Conservation (phyloP, 2,797 vertebrate species). For the Furcifer pardalis region DNA sequence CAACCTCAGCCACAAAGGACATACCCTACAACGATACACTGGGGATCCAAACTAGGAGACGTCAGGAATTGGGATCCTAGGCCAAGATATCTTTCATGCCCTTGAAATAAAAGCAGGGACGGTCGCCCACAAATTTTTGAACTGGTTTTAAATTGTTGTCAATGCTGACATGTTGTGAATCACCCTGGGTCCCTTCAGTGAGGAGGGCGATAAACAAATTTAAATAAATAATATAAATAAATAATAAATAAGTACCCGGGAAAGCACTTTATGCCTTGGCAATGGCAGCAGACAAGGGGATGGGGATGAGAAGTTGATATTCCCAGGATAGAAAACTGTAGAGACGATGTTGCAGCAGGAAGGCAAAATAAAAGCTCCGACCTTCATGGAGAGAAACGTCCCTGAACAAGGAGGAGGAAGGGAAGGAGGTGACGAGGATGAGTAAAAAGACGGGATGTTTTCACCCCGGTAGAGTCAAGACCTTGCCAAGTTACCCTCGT, state of each 20-base stretch:
- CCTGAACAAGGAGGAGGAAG: not conserved
- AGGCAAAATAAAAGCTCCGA: not conserved
- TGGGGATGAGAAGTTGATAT: not conserved
- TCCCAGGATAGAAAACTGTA: constrained; percentile 5
- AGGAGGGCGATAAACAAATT: too few relatives aligned
- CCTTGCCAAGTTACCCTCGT: too few relatives aligned
- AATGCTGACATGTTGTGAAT: too few relatives aligned
- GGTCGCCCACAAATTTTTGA: not conserved
- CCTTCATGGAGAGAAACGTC: not conserved
- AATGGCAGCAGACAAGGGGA: not conserved
- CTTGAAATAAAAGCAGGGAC: not conserved
- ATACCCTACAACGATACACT: not conserved
- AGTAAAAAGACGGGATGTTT: too few relatives aligned
- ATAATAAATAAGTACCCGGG: too few relatives aligned
- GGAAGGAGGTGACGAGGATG: not conserved
- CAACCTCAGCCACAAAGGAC: too few relatives aligned
- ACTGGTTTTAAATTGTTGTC: too few relatives aligned
- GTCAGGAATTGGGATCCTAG: not conserved
- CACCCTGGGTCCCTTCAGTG: too few relatives aligned
- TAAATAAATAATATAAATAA: too few relatives aligned
- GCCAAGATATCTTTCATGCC: too few relatives aligned
- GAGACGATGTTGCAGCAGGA: constrained; percentile 4
- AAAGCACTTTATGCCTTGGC: not conserved
- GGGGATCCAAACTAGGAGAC: not conserved
- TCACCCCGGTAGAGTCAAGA: not conserved